Evolutionary conservation across 2,888 invertebrate genomes (phyloP).

Genomic region (Archaeoteleia sp.): DNA sequence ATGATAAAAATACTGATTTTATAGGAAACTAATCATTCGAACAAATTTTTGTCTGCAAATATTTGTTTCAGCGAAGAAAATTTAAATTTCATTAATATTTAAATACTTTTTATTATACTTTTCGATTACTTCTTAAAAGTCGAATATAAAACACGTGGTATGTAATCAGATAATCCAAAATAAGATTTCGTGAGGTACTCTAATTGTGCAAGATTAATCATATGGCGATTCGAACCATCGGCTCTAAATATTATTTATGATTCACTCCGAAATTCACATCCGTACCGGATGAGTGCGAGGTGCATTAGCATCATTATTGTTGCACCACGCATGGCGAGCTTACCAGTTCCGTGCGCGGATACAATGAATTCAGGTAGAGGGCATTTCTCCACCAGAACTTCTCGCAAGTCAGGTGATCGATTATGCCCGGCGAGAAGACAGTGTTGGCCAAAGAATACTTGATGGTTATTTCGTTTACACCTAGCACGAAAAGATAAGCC

Average conservation of each 20-base stretch:
- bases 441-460: conserved; percentile 75
- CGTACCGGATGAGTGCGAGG: neutral
- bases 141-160: neutral
- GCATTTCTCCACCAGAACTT: conserved; percentile 81
- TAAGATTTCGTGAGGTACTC: neutral
- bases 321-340: conserved; percentile 53
- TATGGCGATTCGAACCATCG: conserved; percentile 3
- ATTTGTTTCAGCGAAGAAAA: no score
- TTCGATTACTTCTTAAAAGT: no score
- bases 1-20: no score
- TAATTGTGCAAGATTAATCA: conserved; percentile 8
- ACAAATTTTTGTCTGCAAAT: no score
- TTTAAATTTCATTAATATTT: no score
- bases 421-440: conserved; percentile 77
- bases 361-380: conserved; percentile 79
- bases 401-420: conserved; percentile 78
- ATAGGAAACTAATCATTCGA: no score
- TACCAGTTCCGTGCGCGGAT: conserved; percentile 79
- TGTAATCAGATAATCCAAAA: neutral
- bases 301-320: conserved; percentile 15
- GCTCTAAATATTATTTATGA: conserved; percentile 23
- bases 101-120: no score
- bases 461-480: conserved; percentile 76
- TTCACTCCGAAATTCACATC: neutral
- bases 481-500: conserved; percentile 78